phyloP scores from a whole-genome alignment of 1,140 invertebrate species.

The Maconellicoccus hirsutus region DNA sequence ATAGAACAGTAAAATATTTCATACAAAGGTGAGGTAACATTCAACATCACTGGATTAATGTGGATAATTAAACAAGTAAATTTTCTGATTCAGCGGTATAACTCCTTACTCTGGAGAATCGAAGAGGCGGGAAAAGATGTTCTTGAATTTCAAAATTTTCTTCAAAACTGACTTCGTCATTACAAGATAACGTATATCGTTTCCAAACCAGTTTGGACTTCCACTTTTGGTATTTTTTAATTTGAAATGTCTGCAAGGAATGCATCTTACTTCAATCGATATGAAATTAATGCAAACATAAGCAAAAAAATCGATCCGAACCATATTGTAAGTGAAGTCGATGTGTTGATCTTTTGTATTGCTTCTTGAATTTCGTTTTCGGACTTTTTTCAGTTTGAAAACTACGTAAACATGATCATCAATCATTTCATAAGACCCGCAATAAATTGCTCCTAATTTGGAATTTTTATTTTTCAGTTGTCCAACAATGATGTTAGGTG shows the following conservation, averaged over 20 bases:
- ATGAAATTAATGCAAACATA: no score
- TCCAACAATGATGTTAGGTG: not conserved
- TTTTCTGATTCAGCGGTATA: not conserved
- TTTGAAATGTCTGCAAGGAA: not conserved
- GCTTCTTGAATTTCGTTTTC: not conserved
- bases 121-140: not conserved
- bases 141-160: slow-evolving; percentile 16
- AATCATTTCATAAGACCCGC: not conserved
- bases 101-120: not conserved
- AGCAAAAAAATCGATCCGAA: not conserved
- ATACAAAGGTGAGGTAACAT: no score
- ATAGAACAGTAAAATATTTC: no score
- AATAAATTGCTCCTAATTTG: not conserved
- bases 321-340: slow-evolving; percentile 13
- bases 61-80: not conserved
- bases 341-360: not conserved
- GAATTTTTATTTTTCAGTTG: slow-evolving; percentile 13
- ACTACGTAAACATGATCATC: not conserved
- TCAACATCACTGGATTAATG: no score
- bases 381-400: not conserved
- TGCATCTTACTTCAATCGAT: not conserved
- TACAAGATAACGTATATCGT: not conserved
- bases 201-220: slow-evolving; percentile 4
- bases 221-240: not conserved
- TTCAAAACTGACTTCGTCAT: slow-evolving; percentile 6